phyloP scores from a whole-genome alignment of 2,888 invertebrate genomes.

The Epirrita christyi region DNA sequence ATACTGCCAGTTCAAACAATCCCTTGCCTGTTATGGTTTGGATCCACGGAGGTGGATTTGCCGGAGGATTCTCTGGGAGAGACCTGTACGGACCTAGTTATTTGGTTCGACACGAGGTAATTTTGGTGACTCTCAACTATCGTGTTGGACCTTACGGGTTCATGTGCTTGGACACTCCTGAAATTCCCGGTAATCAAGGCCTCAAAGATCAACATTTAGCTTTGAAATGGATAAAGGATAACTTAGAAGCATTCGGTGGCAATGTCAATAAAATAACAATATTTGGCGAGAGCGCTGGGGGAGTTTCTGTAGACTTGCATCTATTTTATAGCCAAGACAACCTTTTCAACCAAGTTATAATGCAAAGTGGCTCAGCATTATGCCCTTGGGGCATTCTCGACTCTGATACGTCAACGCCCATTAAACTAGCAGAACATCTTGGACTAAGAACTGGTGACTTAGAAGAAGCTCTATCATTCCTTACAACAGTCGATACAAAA shows the following conservation, averaged over 20 bases:
- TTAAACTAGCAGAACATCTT: conserved; percentile 45
- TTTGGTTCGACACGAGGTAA: conserved; percentile 40
- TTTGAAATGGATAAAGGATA: conserved; percentile 49
- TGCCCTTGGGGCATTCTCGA: conserved; percentile 34
- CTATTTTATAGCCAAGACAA: conserved; percentile 42
- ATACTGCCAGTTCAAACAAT: conserved; percentile 28
- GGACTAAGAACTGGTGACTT: conserved; percentile 44
- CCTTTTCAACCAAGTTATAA: conserved; percentile 46
- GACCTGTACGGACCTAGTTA: conserved; percentile 23
- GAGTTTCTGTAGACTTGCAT: conserved; percentile 43
- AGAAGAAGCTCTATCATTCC: conserved; percentile 44
- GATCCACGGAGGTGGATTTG: conserved; percentile 39
- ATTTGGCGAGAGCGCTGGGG: conserved; percentile 51
- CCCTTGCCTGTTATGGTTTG: conserved; percentile 39
- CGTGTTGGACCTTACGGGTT: conserved; percentile 51
- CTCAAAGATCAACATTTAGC: conserved; percentile 50
- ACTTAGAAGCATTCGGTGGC: conserved; percentile 51
- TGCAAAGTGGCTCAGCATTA: conserved; percentile 48
- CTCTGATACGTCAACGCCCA: conserved; percentile 36
- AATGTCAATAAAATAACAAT: conserved; percentile 44
- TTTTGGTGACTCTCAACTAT: conserved; percentile 51
- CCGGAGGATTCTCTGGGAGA: conserved; percentile 6
- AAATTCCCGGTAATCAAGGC: conserved; percentile 55
- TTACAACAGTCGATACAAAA: conserved; percentile 30
- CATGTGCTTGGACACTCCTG: conserved; percentile 46